Evolutionary conservation across 2,888 invertebrate species (phyloP).

Genomic region (Lissocephala sabroskyi): DNA sequence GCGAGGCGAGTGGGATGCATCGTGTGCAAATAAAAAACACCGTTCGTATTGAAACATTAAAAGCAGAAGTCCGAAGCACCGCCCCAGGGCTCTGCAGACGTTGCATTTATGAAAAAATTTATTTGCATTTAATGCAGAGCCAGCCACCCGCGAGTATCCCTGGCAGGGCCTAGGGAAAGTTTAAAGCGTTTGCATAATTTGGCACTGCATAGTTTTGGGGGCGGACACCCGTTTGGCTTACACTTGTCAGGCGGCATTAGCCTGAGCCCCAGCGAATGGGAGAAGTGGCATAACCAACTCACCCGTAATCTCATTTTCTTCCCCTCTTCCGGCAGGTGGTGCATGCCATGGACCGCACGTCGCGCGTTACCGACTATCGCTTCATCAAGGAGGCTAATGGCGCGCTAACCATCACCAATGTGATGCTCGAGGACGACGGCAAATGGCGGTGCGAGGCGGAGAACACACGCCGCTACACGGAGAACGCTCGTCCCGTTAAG

Average conservation of each 20-base stretch:
- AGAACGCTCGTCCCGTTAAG: slow-evolving; percentile 78
- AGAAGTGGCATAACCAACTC: not conserved
- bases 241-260: not conserved
- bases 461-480: slow-evolving; percentile 76
- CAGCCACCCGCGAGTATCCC: not conserved
- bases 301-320: too few species aligned
- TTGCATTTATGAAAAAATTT: slow-evolving; percentile 42
- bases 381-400: slow-evolving; percentile 72
- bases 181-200: slow-evolving; percentile 18
- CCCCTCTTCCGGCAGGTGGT: slow-evolving; percentile 62
- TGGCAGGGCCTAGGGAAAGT: slow-evolving; percentile 20
- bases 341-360: slow-evolving; percentile 71
- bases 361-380: slow-evolving; percentile 71
- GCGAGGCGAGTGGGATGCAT: slow-evolving; percentile 5
- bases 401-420: slow-evolving; percentile 72
- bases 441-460: slow-evolving; percentile 82
- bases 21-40: slow-evolving; percentile 28
- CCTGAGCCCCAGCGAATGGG: too few species aligned
- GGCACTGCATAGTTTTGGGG: not conserved
- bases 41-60: slow-evolving; percentile 38
- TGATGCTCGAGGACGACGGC: slow-evolving; percentile 80
- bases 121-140: slow-evolving; percentile 38
- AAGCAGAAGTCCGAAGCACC: slow-evolving; percentile 25
- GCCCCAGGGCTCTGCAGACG: not conserved
- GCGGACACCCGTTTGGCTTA: not conserved